A percentile compares a stretch with the other conserved stretches of the same genome.
Conservation (phyloP, 2,888 invertebrate species). For the Onthophagus sagittarius region DNA sequence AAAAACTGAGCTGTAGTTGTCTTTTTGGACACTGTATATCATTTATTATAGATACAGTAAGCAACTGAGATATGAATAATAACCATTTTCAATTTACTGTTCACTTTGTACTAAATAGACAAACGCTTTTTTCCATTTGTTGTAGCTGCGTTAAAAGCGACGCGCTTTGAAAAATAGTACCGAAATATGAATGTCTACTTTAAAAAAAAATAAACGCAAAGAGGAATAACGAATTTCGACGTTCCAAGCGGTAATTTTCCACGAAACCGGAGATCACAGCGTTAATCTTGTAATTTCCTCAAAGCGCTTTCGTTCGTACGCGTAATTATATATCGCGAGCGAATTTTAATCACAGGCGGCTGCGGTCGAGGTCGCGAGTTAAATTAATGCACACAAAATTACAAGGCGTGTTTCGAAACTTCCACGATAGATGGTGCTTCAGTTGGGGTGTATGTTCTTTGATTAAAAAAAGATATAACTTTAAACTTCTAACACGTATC, state of each 20-base stretch:
- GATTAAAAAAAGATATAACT: background rate
- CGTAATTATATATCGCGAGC: conserved; percentile 22
- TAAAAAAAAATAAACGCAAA: background rate
- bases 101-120: no score
- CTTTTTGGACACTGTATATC: no score
- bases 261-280: conserved; percentile 1
- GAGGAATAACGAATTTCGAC: background rate
- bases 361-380: background rate
- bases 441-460: background rate
- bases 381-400: background rate
- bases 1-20: no score
- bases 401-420: background rate
- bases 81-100: no score
- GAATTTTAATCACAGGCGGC: conserved; percentile 21
- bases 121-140: no score
- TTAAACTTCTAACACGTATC: no score
- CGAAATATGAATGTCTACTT: no score
- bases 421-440: background rate
- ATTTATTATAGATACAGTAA: no score
- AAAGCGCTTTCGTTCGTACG: conserved; percentile 18
- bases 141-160: no score
- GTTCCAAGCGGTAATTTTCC: background rate
- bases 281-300: conserved; percentile 23
- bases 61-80: no score
- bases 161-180: no score